Base-by-base conservation (phyloP, 64 coral and sea anemone genomes). In the Hydrozoanthus tunicans region DNA sequence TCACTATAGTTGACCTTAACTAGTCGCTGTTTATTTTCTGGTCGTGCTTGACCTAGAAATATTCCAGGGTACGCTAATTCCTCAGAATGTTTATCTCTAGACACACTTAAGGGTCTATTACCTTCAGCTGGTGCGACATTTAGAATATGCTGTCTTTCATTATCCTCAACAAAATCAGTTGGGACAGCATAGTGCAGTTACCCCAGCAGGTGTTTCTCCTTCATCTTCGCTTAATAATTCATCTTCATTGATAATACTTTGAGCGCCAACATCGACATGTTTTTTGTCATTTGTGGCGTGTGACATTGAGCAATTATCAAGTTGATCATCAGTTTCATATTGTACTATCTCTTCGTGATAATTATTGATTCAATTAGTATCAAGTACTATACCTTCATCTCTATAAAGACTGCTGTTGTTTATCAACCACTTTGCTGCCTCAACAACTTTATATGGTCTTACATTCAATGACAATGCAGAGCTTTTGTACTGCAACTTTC, bases 1-100 rank as follows among this genome's bases (percentile, higher is more conserved):
- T 76, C 73, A 76, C 73, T 76, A 76, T 76, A 76, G 73, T 76
- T 26, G 20, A 76, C 73, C 20, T 52, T 76, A 52, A 23, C 51
- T 76, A 76, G 73, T 76, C 73, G 73, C 51, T 76, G 20, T 76
- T 76, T 76, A 52, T 76, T 52, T 26, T 52, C 73, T 52, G 73
- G 73, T 76, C 73, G 73, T 76, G 20, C 51, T 76, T 76, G 73
- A 23, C 73, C 73, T 20, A 20, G 20, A 20, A 20, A 20, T 26
- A 76, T 76, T 27, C 73, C 73, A 76, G 73, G 73, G 73, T 76
- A 76, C 17, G 73, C 73, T 76, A 76, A 53, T 76, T 76, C 73
- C 51, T 76, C 73, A 76, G 73, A 76, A 76, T 76, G 51, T 76
- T 76, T 24, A 53, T 76, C 73, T 76, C 73, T 76, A 53, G 17